Conservation (phyloP, 2,888 invertebrate genomes). For the Nemurella pictetii region DNA sequence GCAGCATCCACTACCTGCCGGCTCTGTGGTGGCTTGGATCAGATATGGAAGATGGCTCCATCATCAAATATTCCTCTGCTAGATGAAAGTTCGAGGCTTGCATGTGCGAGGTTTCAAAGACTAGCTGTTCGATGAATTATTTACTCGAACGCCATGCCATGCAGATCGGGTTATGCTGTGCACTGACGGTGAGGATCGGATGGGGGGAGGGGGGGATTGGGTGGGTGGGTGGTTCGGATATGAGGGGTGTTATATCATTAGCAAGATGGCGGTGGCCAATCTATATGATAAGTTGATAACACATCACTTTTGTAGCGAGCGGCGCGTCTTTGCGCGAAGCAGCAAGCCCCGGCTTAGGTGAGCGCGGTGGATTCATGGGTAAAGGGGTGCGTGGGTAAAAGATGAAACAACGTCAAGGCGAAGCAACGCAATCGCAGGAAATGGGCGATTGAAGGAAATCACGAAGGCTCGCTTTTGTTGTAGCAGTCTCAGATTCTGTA, state of each 20-base stretch:
- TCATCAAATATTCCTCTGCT: conserved; percentile 19
- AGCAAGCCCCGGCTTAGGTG: background rate
- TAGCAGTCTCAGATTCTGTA: too few species aligned
- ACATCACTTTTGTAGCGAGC: background rate
- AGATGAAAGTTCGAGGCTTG: conserved; percentile 15
- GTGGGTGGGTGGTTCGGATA: background rate
- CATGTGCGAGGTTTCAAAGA: background rate
- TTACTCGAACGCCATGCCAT: background rate
- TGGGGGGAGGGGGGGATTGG: background rate
- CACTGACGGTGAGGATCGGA: too few species aligned
- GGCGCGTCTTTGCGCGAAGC: background rate
- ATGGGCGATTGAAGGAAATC: background rate
- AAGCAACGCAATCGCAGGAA: background rate
- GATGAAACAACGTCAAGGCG: background rate
- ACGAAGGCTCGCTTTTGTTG: background rate
- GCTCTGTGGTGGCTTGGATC: background rate
- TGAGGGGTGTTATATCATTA: background rate
- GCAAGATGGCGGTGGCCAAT: background rate
- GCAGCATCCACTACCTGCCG: background rate
- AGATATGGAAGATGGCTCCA: conserved; percentile 10
- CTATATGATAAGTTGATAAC: background rate
- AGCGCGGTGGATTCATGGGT: background rate
- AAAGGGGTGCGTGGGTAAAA: background rate
- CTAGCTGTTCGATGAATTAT: conserved; percentile 13
- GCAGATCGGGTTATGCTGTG: conserved; percentile 2